Base-by-base conservation (phyloP, 1,140 invertebrate genomes). In the Aphelinus certus region DNA sequence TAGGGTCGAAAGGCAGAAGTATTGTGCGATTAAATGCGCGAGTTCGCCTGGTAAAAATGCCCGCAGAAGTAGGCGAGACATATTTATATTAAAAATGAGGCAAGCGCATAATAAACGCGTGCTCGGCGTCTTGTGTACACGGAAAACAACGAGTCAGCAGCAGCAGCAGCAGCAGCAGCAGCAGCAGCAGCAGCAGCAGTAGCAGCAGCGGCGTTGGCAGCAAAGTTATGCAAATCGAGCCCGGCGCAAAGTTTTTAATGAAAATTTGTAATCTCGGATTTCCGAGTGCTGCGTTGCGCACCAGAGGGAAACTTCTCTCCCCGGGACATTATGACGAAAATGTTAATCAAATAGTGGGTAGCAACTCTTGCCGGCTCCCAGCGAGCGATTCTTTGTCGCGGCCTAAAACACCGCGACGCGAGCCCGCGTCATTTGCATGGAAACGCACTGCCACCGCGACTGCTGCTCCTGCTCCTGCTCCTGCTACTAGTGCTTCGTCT, bases 231-330 rank as follows among this genome's bases (percentile, higher is more conserved):
- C 76, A 81, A 81, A 83, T 82, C 60, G 61, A 7, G 26, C 46
- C 49, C 7, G 58, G 64, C 7, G 63, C 63, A 82, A 83, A 83
- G 80, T 83, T 83, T 83, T 83, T 83, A 83, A 83, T 83, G 82
- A 83, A 83, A 83, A 83, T 83, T 82, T 82, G 82, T 83, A 83
- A 83, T 82, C 78, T 78, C 64, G 74, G 77, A 79, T 82, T 80
- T 82, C 74, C 51, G 76, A 78, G 66, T 77, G 76, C 60, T 55
- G 9, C 4, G 51, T 53, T 53, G 69, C 10, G 43, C 69, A 46
- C 55, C 9, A 45, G 46, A 49, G 49, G 51, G 49, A 65, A 65
- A 47, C 55, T 66, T 64, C 62, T 53, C 51, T 71, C 51, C 49
- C 61, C 61, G 51, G 56, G 69, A 76, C 63, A 73, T 73, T 75